Evolutionary conservation across 2,888 invertebrate genomes (phyloP).

Genomic region (Tipula helvola): DNA sequence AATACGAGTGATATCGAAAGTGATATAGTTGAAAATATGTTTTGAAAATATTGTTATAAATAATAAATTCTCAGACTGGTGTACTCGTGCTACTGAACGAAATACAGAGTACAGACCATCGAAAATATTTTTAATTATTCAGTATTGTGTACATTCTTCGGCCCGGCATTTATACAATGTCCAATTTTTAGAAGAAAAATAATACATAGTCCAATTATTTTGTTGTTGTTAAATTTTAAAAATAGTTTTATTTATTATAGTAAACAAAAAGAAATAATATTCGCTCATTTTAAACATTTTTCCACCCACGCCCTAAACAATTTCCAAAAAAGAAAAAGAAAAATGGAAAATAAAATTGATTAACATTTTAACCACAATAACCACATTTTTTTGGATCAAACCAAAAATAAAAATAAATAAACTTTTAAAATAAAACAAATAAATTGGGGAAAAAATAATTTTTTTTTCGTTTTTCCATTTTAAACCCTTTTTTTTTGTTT

Average conservation of each 20-base stretch:
- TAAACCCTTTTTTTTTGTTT: neutral
- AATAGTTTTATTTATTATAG: neutral
- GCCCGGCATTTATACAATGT: neutral
- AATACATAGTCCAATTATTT: neutral
- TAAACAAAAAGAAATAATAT: neutral
- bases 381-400: neutral
- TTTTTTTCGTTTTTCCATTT: neutral
- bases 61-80: neutral
- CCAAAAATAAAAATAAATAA: neutral
- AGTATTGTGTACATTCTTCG: neutral
- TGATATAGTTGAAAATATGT: neutral
- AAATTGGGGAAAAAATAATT: neutral
- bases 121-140: neutral
- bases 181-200: neutral
- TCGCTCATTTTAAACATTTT: neutral
- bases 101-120: neutral
- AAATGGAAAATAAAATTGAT: neutral
- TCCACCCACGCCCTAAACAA: neutral
- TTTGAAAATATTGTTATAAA: neutral
- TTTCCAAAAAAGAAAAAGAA: neutral
- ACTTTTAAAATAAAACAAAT: neutral
- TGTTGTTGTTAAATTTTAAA: neutral
- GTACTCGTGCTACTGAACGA: neutral
- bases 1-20: neutral
- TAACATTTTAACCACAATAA: slow-evolving; percentile 4